Base-by-base conservation (phyloP, 2,113 vertebrate species). In the Conger conger region DNA sequence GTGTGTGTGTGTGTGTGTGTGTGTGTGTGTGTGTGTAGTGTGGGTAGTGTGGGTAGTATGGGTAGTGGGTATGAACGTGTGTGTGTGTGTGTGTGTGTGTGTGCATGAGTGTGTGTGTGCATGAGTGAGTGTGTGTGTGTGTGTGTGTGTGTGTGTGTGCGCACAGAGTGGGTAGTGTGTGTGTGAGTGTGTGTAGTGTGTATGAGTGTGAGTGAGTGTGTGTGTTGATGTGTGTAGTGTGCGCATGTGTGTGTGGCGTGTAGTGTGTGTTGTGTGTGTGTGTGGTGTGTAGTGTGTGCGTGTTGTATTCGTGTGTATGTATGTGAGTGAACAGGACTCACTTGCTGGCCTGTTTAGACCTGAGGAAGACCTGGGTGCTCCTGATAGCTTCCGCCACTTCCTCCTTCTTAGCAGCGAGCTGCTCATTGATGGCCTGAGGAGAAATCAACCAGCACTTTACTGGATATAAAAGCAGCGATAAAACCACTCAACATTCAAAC, bases 341-440 rank as follows among this genome's bases (percentile, higher is more conserved):
- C 98, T 97, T 99, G 96, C 96, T 96, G 89, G 96, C 94, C 87
- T 98, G 97, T 88, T 98, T 99, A 0, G 97, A 99, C 50, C 95
- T 88, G 18, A 99, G 93, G 94, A 99, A 99, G 89, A 95, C 97
- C 85, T 98, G 95, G 8, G 97, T 95, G 35, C 95, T 97, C 93
- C 97, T 96, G 87, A 98, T 95, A 50, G 97, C 96, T 88, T 99
- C 97, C 0, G 96, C 96, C 82, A 99, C 91, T 80, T 97, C 95
- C 77, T 98, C 97, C 87, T 96, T 99, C 92, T 95, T 98, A 0
- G 95, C 93, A 79, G 95, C 92, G 17, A 99, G 90, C 88, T 99
- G 97, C 73, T 99, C 97, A 23, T 92, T 94, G 84, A 98, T 90
- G 73, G 96, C 96, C 98, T 99, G 89, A 0, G 63, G 18, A 84